Base-by-base conservation (phyloP, 2,888 invertebrate species). In the Noctua janthina region DNA sequence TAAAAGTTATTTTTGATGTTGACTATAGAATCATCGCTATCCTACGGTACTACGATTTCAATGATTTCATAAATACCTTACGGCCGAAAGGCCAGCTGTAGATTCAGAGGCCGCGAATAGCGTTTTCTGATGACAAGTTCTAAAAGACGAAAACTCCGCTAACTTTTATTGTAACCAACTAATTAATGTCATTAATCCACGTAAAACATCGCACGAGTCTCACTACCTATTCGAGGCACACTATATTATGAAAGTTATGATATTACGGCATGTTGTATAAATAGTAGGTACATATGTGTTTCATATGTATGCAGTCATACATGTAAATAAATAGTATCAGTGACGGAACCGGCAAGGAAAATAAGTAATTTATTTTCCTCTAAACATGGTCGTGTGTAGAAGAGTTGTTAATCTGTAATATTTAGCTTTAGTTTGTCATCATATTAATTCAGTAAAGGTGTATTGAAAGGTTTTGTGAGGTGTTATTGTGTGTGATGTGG, bases 311-410 rank as follows among this genome's bases (percentile, higher is more conserved):
- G 46, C 8, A 35, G 49, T 43, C 51, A 79, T 59, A 59, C 1
- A 39, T 56, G 17, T 29, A 29, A 46, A 49, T 78, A 81, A 35
- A 29, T 67, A 23, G 29, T 51, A 68, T n/a, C 51, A 62, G 43
- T 15, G 1, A 17, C 39, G 3, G 29, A 56, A 68, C 43, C 2
- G 46, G 35, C 62, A 66, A 78, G 82, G 78, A 82, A 78, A 82
- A 82, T 82, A 73, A 78, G 13, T 68, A 15, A 68, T 69, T 59
- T 69, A 68, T 82, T 85, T 82, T 85, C 85, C 85, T 76, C 56
- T 56, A 29, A 49, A 46, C 64, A 66, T 20, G n/a, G 20, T 39
- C 13, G 11, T 49, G 56, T 67, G 17, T 73, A 46, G 43, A 69
- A 78, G 78, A 46, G 23, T 70, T 67, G 15, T 11, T 49, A 59